Evolutionary conservation across 2,888 invertebrate genomes (phyloP).

Genomic region (Villa cingulata): DNA sequence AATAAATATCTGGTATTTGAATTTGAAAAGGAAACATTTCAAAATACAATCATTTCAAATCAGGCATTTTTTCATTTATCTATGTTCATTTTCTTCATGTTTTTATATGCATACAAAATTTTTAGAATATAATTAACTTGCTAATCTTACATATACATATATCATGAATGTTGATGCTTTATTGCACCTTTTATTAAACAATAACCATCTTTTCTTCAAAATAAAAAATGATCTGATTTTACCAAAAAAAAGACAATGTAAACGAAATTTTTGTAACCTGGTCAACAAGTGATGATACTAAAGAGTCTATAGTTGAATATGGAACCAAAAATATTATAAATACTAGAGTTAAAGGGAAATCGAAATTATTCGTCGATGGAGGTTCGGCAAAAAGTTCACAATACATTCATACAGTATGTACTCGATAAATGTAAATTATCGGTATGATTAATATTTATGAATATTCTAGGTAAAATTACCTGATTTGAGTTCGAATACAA

Average conservation of each 20-base stretch:
- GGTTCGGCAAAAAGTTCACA: conserved; percentile 49
- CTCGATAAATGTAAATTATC: background rate
- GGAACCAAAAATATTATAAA: conserved; percentile 46
- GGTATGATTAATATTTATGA: background rate
- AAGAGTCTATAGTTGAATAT: conserved; percentile 59
- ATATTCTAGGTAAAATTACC: conserved; percentile 35
- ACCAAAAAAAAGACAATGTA: conserved; percentile 46
- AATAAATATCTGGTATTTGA: too few species aligned
- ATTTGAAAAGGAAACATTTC: too few species aligned
- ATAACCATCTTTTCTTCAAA: too few species aligned
- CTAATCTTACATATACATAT: too few species aligned
- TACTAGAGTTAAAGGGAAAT: conserved; percentile 41
- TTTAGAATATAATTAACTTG: too few species aligned
- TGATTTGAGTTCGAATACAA: conserved; percentile 46
- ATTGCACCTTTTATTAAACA: too few species aligned
- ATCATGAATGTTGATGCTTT: too few species aligned
- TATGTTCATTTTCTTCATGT: too few species aligned
- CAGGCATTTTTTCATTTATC: too few species aligned
- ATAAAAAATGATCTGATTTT: too few species aligned
- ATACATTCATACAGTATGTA: conserved; percentile 63
- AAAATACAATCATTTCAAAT: too few species aligned
- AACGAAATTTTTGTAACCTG: conserved; percentile 68
- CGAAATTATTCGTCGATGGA: conserved; percentile 59
- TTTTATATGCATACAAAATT: too few species aligned
- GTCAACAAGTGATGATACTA: conserved; percentile 59